Base-by-base conservation (phyloP, 2,797 vertebrate genomes). In the Rhinella marina region DNA sequence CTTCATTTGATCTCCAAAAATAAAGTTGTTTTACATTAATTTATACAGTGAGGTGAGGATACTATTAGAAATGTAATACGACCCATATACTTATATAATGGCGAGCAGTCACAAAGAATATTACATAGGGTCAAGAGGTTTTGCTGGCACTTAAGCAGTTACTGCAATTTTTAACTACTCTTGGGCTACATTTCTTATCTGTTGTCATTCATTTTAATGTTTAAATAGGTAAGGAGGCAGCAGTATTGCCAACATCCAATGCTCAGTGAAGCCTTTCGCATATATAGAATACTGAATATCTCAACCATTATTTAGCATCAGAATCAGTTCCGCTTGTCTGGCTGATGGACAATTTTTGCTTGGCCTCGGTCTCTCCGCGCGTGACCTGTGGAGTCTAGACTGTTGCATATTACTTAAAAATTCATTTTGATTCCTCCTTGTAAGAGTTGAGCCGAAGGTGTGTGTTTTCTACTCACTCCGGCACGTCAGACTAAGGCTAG, bases 241-340 rank as follows among this genome's bases (percentile, higher is more conserved):
- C 72, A 79, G 84, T 50, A 73, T 89, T 86, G 80, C 84, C 80
- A 78, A 94, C 95, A 96, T 95, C 93, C 94, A 94, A 93, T 97
- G 97, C 96, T 97, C 97, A 98, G 96, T 96, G 97, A 97, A 98
- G 97, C 98, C 96, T 98, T 98, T 97, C 97, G 93, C 97, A 97
- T 96, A 97, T 97, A 97, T 96, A 96, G 97, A 98, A 99, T 96
- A 95, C 96, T 97, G 97, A 97, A 97, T 97, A 97, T 97, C 96
- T 96, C 96, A 95, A 95, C 96, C 95, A 95, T 97, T 98, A 98
- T 97, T 98, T 98, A 97, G 97, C 97, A 98, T 99, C 97, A 97
- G 97, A 98, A 98, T 99, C 98, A 97, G 98, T 99, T 99, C 97
- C 97, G 98, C 97, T 98, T 99, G 98, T 99, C 98, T 99, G 97